Base-by-base conservation (phyloP, 2,797 vertebrate genomes). In the Galago senegalensis region DNA sequence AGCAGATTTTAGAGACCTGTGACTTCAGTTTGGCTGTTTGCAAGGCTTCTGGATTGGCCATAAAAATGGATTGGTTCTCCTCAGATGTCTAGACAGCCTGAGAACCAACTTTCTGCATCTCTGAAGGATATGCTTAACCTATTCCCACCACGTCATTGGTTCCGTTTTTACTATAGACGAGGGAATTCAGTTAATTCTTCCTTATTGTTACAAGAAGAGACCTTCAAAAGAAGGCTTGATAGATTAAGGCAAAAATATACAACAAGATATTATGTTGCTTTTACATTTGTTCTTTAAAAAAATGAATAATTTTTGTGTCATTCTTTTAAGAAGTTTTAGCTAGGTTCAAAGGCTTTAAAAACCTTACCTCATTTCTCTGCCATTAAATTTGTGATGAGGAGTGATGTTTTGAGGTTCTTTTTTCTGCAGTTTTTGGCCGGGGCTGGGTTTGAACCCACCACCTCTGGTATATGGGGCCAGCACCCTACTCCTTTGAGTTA, bases 211-310 rank as follows among this genome's bases (percentile, higher is more conserved):
- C 25, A 89, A 69, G 40, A 70, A 76, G n/a, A 40, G 37, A 60
- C 27, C 11, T 80, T 84, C 43, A 56, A 40, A 49, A 49, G 46
- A 49, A 70, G 63, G 60, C 25, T 17, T 80, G 46, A 40, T 34
- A 81, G 76, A 60, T 65, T 83, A 76, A 93, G 53, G 87, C 37
- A 89, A 37, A 77, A 58, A 40, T 37, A 7, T 7, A 77, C 65
- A 73, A 75, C 2, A 77, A 23, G 58, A 23, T 56, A 29, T 73
- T 69, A 18, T 88, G 21, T 87, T 46, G 84, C 75, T 49, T 93
- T 86, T 89, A 67, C 37, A 72, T 63, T 80, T 85, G 18, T 91
- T 83, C 23, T 93, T 84, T 81, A 40, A 40, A 90, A 85, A 93
- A 23, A 10, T 75, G 18, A 83, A 93, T 88, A 25, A 77, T 67